These are phyloP conservation scores for Conomelus anceps DNA, from an alignment of 2,888 invertebrate genomes.

Conservation along the genomic window DNA sequence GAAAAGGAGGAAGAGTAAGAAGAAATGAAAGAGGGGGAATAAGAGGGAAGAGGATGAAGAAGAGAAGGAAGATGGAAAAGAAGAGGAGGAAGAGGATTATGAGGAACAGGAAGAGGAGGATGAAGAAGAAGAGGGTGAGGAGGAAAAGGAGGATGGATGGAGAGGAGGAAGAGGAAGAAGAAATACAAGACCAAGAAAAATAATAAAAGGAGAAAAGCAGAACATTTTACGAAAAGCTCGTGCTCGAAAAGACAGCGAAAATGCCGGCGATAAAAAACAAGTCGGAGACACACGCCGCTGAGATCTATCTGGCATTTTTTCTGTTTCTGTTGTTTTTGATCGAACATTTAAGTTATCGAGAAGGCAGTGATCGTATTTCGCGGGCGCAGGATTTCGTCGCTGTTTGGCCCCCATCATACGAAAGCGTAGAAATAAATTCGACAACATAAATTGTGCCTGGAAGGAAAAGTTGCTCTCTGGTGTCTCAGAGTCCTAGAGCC, in stretches of 20 bases:
- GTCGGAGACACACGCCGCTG: background rate
- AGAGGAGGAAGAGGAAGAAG: background rate
- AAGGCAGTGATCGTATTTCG: background rate
- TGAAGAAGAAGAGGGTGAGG: too few relatives aligned
- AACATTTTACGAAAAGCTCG: background rate
- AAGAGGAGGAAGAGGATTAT: too few relatives aligned
- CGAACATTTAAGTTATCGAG: background rate
- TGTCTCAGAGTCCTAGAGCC: too few relatives aligned
- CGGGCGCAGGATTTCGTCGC: background rate
- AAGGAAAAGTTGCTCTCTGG: too few relatives aligned
- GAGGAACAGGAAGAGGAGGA: too few relatives aligned
- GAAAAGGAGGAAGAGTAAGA: too few relatives aligned
- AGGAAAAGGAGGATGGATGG: too few relatives aligned
- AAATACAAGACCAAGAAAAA: background rate
- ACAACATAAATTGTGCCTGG: background rate
- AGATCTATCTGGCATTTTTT: background rate
- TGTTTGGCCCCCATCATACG: background rate
- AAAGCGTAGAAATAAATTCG: background rate
- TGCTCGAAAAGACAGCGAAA: background rate
- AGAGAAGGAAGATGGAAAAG: too few relatives aligned
- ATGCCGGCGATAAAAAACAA: background rate
- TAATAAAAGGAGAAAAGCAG: background rate
- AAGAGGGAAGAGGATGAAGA: too few relatives aligned
- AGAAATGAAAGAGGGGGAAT: too few relatives aligned
- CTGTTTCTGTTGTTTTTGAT: background rate